Conservation (phyloP, 2,888 invertebrate species). For the Ornithoptera priamus region DNA sequence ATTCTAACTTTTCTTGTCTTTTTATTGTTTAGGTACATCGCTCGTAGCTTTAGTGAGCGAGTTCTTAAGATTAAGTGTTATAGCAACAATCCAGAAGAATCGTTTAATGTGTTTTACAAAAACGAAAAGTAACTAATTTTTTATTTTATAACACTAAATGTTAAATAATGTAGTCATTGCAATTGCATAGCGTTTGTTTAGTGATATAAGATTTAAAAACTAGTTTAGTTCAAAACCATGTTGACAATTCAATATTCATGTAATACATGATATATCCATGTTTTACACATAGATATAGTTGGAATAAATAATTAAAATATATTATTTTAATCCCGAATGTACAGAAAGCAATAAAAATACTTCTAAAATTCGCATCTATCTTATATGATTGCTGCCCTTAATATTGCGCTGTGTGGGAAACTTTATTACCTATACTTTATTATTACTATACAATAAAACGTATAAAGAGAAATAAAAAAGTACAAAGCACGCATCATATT, state of each 20-base stretch:
- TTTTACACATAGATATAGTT: no score
- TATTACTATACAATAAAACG: neutral
- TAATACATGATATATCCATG: no score
- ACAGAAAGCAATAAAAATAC: neutral
- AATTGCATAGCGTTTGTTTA: no score
- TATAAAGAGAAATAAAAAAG: neutral
- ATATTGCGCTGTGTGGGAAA: neutral
- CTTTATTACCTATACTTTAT: neutral
- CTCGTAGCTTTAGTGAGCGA: neutral
- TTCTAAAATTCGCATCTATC: constrained; percentile 1
- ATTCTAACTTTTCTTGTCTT: neutral
- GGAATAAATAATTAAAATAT: no score
- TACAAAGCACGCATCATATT: neutral
- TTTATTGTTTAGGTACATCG: neutral
- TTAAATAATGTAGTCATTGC: no score
- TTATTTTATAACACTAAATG: no score
- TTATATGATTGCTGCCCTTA: neutral
- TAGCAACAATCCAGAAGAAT: neutral
- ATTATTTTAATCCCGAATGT: neutral
- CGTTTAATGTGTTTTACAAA: neutral
- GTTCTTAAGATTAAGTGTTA: neutral
- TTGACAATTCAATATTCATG: no score
- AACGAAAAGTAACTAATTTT: no score
- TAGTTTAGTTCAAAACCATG: no score
- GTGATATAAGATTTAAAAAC: no score